These are phyloP conservation scores for Struthidea cinerea DNA, from an alignment of 2,113 vertebrate species.

Conservation along the genomic window DNA sequence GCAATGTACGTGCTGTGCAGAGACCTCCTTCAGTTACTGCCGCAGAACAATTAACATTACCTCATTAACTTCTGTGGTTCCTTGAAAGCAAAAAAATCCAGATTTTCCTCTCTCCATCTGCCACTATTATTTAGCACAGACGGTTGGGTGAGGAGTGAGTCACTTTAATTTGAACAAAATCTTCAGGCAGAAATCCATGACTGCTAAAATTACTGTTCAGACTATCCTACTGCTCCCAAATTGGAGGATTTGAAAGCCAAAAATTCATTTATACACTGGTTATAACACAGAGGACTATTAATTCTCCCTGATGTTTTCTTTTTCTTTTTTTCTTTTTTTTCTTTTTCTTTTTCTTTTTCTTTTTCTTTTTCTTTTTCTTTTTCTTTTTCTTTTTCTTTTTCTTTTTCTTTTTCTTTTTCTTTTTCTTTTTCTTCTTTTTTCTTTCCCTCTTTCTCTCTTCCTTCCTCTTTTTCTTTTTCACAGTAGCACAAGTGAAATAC, in stretches of 20 bases:
- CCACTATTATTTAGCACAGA: constrained; percentile 21
- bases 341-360: rapidly evolving
- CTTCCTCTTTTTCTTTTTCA: background rate
- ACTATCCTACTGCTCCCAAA: background rate
- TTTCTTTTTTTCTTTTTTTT: rapidly evolving
- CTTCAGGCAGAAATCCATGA: background rate
- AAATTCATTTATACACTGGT: background rate
- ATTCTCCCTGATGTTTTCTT: rapidly evolving
- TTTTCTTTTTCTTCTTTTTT: too few species aligned
- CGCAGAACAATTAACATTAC: constrained; percentile 7
- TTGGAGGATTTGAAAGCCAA: background rate
- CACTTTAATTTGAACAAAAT: constrained; percentile 32
- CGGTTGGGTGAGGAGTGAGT: background rate
- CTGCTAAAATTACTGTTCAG: background rate
- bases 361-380: rapidly evolving
- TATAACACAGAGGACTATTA: background rate
- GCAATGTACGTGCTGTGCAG: background rate
- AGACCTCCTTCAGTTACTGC: background rate
- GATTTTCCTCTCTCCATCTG: constrained; percentile 39
- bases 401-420: background rate
- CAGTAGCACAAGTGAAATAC: background rate
- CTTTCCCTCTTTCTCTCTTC: rapidly evolving
- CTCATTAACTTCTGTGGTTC: constrained; percentile 46
- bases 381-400: rapidly evolving
- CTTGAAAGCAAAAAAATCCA: constrained; percentile 39